phyloP scores from a whole-genome alignment of 2,113 vertebrate species.

The Fukomys damarensis region DNA sequence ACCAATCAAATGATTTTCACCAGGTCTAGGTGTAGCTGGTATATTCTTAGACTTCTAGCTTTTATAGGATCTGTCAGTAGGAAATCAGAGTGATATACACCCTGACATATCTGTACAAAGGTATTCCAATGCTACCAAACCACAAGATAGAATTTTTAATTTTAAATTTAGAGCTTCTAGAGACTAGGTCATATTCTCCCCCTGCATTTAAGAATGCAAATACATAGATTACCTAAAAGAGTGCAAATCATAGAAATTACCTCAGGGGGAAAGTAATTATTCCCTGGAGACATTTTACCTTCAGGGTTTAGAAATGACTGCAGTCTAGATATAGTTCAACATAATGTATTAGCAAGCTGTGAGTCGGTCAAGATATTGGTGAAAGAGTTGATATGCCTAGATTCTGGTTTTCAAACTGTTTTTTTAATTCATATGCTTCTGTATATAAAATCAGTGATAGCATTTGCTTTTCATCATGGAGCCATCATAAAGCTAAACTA shows the following conservation, averaged over 20 bases:
- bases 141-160: background rate
- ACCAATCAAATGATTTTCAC: background rate
- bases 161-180: conserved; percentile 55
- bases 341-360: conserved; percentile 11
- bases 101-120: background rate
- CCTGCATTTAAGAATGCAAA: conserved; percentile 42
- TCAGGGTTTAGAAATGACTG: conserved; percentile 45
- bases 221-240: conserved; percentile 11
- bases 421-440: background rate
- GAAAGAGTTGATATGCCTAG: background rate
- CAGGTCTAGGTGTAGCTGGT: background rate
- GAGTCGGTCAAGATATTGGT: background rate
- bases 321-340: conserved; percentile 5
- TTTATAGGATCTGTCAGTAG: background rate
- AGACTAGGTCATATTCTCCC: background rate
- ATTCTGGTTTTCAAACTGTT: conserved; percentile 41
- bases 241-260: conserved; percentile 43
- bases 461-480: conserved; percentile 21
- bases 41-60: background rate
- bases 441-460: background rate
- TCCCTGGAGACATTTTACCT: background rate
- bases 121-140: background rate
- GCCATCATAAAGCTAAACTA: conserved; percentile 19
- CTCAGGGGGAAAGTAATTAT: background rate
- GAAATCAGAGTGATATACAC: background rate